These are phyloP conservation scores for Canis aureus DNA, from an alignment of 2,113 vertebrate genomes.

Conservation along the genomic window DNA sequence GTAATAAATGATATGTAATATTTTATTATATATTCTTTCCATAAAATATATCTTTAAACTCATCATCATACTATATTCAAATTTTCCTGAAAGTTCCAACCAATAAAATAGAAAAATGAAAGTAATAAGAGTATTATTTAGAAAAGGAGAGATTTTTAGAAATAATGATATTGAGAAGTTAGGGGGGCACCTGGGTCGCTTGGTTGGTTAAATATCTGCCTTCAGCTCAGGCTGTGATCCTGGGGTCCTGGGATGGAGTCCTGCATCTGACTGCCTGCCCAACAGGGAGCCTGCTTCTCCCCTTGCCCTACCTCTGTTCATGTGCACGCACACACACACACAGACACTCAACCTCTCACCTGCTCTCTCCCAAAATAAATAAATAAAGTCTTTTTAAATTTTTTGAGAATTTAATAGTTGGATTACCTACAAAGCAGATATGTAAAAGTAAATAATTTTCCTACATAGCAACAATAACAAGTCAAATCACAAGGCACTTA, in stretches of 20 bases:
- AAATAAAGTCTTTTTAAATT: too few relatives aligned
- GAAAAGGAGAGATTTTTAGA: neutral
- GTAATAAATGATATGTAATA: neutral
- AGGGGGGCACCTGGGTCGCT: too few relatives aligned
- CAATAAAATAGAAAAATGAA: neutral
- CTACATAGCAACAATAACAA: neutral
- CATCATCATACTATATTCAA: neutral
- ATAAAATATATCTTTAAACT: neutral
- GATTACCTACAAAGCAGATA: neutral
- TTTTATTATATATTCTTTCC: neutral
- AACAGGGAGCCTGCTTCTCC: too few relatives aligned
- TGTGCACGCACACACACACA: too few relatives aligned
- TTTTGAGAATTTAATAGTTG: neutral
- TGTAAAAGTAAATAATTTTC: neutral
- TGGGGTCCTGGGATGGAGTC: too few relatives aligned
- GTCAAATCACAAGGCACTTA: neutral
- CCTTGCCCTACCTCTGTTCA: too few relatives aligned
- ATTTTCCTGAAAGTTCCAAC: neutral
- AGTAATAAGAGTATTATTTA: neutral
- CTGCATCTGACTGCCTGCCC: too few relatives aligned
- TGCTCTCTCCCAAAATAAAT: too few relatives aligned
- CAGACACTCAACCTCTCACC: too few relatives aligned
- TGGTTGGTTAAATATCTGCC: too few relatives aligned
- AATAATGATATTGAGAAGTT: neutral
- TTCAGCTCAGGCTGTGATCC: too few relatives aligned